These are phyloP conservation scores for Pristionchus fissidentatus DNA, from an alignment of 2,888 invertebrate species.

Conservation along the genomic window DNA sequence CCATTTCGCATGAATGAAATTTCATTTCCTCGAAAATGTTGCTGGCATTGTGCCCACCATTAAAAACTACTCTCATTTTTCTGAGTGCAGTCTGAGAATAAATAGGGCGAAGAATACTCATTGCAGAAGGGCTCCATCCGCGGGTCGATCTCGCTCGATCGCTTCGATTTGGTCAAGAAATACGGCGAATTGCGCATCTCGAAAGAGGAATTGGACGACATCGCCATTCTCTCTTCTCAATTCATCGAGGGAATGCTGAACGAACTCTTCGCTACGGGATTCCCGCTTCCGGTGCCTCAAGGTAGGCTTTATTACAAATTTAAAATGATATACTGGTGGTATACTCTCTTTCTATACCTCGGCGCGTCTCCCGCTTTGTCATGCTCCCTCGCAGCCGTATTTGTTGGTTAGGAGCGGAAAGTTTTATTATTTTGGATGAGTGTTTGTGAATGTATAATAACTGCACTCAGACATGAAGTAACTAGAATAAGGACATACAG, in stretches of 20 bases:
- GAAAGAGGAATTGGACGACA: conserved; percentile 48
- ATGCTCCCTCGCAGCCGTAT: no score
- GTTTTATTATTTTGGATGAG: no score
- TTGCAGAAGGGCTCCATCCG: conserved; percentile 60
- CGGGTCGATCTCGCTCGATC: conserved; percentile 59
- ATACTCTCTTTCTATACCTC: no score
- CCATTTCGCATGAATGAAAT: not conserved
- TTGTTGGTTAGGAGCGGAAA: no score
- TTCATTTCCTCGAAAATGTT: not conserved
- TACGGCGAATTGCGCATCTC: conserved; percentile 51
- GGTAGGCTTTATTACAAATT: no score
- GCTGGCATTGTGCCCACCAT: not conserved
- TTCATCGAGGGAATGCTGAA: conserved; percentile 48
- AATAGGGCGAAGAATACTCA: not conserved
- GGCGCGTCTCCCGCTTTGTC: no score
- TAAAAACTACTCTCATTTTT: no score
- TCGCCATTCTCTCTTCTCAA: conserved; percentile 36
- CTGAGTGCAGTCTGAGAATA: not conserved
- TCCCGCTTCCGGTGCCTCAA: conserved; percentile 42
- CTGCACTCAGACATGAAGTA: no score
- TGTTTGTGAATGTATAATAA: no score
- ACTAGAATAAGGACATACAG: no score
- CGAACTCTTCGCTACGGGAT: conserved; percentile 43
- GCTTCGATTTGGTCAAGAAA: conserved; percentile 60
- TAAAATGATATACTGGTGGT: no score